Evolutionary conservation across 2,888 invertebrate genomes (phyloP).

Genomic region (Brenthis hecate): DNA sequence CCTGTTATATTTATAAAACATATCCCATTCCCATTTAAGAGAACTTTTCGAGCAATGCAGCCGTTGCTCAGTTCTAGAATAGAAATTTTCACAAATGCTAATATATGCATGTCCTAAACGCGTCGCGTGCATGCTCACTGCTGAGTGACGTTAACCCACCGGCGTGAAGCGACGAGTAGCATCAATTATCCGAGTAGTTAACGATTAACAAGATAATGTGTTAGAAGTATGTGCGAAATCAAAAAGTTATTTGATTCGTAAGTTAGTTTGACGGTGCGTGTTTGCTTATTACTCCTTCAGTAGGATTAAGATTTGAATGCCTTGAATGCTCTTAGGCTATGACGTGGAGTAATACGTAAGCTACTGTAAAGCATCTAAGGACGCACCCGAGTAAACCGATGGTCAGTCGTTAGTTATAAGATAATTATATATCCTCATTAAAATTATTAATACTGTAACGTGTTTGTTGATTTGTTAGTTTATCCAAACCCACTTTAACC

Average conservation of each 20-base stretch:
- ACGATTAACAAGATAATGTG: constrained; percentile 1
- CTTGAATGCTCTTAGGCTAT: too few relatives aligned
- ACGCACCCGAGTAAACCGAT: too few relatives aligned
- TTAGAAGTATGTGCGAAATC: background rate
- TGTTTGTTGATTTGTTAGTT: too few relatives aligned
- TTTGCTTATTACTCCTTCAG: too few relatives aligned
- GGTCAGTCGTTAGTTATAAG: too few relatives aligned
- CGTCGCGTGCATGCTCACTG: constrained; percentile 11
- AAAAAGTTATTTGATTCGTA: background rate
- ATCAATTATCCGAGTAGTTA: constrained; percentile 17
- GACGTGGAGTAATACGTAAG: too few relatives aligned
- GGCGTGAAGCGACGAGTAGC: constrained; percentile 5
- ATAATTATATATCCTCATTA: too few relatives aligned
- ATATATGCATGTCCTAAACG: constrained; percentile 20
- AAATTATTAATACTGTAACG: too few relatives aligned
- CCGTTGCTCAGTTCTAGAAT: background rate
- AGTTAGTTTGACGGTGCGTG: background rate
- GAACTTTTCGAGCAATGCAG: background rate
- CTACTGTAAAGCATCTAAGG: too few relatives aligned
- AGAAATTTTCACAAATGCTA: constrained; percentile 18
- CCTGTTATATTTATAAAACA: too few relatives aligned
- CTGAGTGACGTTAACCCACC: constrained; percentile 17
- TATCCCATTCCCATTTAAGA: background rate
- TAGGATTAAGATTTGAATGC: too few relatives aligned
- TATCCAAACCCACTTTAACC: too few relatives aligned